Evolutionary conservation across 1,140 invertebrate species (phyloP).

Genomic region (Oryctes rhinoceros): DNA sequence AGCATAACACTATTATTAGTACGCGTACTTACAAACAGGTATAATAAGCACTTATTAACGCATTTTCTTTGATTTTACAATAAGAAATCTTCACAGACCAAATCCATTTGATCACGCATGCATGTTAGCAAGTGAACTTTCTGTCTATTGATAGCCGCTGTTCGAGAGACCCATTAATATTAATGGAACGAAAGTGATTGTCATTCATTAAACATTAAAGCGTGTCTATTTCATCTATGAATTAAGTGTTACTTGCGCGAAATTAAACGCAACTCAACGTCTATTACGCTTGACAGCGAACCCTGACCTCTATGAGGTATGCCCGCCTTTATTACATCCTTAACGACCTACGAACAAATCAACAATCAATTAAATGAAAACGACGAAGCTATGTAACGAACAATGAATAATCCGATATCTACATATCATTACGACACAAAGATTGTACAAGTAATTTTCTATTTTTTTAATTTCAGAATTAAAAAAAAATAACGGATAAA

Average conservation of each 20-base stretch:
- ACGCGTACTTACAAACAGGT: too few species aligned
- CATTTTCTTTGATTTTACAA: too few species aligned
- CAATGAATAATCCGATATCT: too few species aligned
- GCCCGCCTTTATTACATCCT: not conserved
- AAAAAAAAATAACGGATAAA: too few species aligned
- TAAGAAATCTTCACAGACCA: not conserved
- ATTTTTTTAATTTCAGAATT: too few species aligned
- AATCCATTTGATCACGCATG: not conserved
- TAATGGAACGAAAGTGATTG: slow-evolving; percentile 9
- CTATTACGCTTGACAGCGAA: not conserved
- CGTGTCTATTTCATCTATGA: not conserved
- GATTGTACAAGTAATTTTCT: too few species aligned
- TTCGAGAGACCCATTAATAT: not conserved
- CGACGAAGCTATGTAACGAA: not conserved
- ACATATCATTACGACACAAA: too few species aligned
- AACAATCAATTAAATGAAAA: slow-evolving; percentile 4
- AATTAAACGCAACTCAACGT: not conserved
- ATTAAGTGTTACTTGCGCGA: not conserved
- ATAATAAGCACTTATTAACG: too few species aligned
- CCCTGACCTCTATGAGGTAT: slow-evolving; percentile 10
- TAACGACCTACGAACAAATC: slow-evolving; percentile 7
- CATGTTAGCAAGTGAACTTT: not conserved
- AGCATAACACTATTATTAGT: too few species aligned
- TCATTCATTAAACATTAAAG: not conserved
- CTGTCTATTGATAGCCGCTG: not conserved